Percentiles rank a stretch among this genome's conserved stretches.
phyloP scores from a whole-genome alignment of 2,797 vertebrate species.

The Macropus fuliginosus region DNA sequence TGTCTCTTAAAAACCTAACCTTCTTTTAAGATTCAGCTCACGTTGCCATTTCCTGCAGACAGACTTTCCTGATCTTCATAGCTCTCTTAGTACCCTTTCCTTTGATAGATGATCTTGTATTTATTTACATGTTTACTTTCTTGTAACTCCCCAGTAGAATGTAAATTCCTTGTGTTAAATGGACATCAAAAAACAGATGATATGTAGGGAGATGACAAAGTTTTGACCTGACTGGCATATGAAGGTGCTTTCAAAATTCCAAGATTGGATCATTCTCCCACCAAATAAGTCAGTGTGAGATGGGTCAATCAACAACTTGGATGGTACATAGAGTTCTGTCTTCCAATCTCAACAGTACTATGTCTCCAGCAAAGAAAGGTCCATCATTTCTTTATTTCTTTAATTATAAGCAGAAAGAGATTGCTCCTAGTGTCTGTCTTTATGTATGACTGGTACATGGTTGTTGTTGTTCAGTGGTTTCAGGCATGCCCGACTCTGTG shows the following conservation, averaged over 20 bases:
- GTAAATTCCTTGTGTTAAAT: neutral
- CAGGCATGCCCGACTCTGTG: neutral
- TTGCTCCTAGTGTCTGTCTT: neutral
- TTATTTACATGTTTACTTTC: neutral
- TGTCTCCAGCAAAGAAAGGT: neutral
- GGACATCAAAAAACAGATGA: neutral
- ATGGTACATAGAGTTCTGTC: neutral
- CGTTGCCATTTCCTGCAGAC: neutral
- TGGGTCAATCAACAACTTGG: neutral
- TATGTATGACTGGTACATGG: neutral
- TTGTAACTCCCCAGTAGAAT: neutral
- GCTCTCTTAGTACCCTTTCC: neutral
- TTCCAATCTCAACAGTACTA: neutral
- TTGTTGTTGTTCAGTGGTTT: neutral
- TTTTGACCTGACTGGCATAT: neutral
- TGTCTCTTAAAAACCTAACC: neutral
- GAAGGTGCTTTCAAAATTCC: neutral
- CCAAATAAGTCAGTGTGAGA: neutral
- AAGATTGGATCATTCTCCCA: neutral
- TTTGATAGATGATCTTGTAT: neutral
- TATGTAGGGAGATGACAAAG: neutral
- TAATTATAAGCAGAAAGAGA: neutral
- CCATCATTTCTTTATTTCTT: neutral
- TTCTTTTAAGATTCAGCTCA: neutral
- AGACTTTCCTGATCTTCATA: neutral